phyloP scores from a whole-genome alignment of 2,797 vertebrate genomes.

The Nannoperca obscura region DNA sequence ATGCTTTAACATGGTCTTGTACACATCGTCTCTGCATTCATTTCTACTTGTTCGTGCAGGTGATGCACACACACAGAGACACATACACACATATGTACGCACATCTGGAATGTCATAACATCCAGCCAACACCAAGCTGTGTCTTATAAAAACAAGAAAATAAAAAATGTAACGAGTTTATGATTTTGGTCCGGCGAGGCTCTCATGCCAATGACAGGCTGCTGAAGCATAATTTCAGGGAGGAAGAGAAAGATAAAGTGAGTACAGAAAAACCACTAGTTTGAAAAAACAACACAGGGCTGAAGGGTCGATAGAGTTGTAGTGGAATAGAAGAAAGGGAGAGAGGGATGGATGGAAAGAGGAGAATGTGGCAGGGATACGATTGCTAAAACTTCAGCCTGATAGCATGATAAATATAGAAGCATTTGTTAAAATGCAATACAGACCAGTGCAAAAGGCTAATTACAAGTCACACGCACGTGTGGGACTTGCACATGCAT shows the following conservation, averaged over 20 bases:
- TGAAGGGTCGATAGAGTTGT: constrained; percentile 24
- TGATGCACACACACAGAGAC: constrained; percentile 10
- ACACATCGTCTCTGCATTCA: background rate
- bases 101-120: constrained; percentile 10
- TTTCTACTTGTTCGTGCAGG: background rate
- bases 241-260: constrained; percentile 67
- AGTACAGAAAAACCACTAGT: constrained; percentile 65
- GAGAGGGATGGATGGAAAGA: constrained; percentile 36
- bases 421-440: constrained; percentile 83
- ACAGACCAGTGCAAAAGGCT: constrained; percentile 70
- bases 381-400: constrained; percentile 54
- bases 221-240: constrained; percentile 75
- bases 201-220: constrained; percentile 72
- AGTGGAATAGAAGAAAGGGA: constrained; percentile 17
- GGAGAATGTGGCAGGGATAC: constrained; percentile 43
- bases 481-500: constrained; percentile 16
- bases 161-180: constrained; percentile 63
- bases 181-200: constrained; percentile 66
- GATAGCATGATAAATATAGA: constrained; percentile 80
- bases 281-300: constrained; percentile 57
- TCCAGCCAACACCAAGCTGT: constrained; percentile 45
- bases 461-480: constrained; percentile 79
- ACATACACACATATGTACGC: constrained; percentile 6
- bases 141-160: constrained; percentile 62
- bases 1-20: background rate